Evolutionary conservation across 2,888 invertebrate species (phyloP).

Genomic region (Baccha elongata): DNA sequence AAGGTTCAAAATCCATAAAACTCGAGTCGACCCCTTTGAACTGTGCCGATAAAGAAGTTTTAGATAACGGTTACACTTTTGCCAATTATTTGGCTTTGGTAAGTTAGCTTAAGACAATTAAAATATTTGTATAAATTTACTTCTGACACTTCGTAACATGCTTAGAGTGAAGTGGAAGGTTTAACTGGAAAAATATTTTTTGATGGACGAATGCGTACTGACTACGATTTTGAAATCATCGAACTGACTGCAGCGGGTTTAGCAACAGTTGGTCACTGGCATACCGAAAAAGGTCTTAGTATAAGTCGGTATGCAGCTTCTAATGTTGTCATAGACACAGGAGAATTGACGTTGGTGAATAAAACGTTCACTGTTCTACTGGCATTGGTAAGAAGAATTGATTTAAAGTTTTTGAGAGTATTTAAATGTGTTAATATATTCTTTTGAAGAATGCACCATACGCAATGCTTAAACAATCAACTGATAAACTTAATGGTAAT

Average conservation of each 20-base stretch:
- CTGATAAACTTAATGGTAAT: constrained; percentile 87
- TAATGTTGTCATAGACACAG: constrained; percentile 81
- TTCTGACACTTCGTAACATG: no score
- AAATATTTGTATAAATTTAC: no score
- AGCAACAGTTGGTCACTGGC: constrained; percentile 88
- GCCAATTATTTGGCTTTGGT: constrained; percentile 88
- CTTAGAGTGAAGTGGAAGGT: constrained; percentile 82
- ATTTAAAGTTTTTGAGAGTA: not conserved
- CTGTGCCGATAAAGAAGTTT: constrained; percentile 85
- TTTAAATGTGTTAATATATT: no score
- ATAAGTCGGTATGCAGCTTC: constrained; percentile 83
- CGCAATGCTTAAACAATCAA: constrained; percentile 91
- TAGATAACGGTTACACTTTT: constrained; percentile 91
- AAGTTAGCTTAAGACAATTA: not conserved
- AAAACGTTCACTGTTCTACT: constrained; percentile 88
- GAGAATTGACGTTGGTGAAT: constrained; percentile 87
- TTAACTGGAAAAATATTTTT: constrained; percentile 90
- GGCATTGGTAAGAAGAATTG: constrained; percentile 84
- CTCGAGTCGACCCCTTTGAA: constrained; percentile 83
- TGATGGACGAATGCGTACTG: constrained; percentile 89
- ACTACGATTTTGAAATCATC: constrained; percentile 87
- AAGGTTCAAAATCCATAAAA: constrained; percentile 87
- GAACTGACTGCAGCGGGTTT: constrained; percentile 86
- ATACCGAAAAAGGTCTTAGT: constrained; percentile 85
- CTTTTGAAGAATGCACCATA: constrained; percentile 90